These are phyloP conservation scores for Orthonychiurus folsomi DNA, from an alignment of 2,888 invertebrate species.

Conservation along the genomic window DNA sequence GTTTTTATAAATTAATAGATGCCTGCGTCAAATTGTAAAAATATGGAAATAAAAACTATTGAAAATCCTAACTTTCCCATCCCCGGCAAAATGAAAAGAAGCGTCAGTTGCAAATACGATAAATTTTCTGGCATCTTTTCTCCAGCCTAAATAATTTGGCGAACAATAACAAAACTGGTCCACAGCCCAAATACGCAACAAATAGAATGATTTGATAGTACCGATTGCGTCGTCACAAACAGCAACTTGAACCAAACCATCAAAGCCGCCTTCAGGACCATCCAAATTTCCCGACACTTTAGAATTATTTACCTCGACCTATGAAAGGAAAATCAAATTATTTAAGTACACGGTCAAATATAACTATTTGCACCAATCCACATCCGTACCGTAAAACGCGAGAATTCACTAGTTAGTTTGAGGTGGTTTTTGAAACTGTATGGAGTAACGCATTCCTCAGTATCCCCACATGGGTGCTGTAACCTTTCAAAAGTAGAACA, in stretches of 20 bases:
- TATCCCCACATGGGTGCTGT: constrained; percentile 43
- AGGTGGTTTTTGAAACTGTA: constrained; percentile 54
- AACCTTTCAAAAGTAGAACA: too few species aligned
- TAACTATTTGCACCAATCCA: not conserved
- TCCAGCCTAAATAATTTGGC: constrained; percentile 82
- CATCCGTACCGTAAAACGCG: constrained; percentile 45
- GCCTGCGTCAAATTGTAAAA: constrained; percentile 3
- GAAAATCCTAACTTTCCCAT: constrained; percentile 70
- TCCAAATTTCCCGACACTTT: constrained; percentile 93
- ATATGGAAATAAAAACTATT: constrained; percentile 5
- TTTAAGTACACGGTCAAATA: not conserved
- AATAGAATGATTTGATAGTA: not conserved
- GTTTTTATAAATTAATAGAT: constrained; percentile 41
- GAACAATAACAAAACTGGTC: too few species aligned
- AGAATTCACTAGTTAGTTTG: constrained; percentile 46
- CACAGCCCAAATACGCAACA: not conserved
- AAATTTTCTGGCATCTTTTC: constrained; percentile 80
- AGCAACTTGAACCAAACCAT: constrained; percentile 98
- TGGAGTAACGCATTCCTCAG: constrained; percentile 48
- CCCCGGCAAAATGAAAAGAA: constrained; percentile 99
- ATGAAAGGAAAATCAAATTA: constrained; percentile 20
- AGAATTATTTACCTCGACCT: constrained; percentile 67
- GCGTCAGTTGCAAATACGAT: constrained; percentile 91
- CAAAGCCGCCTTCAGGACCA: constrained; percentile 97
- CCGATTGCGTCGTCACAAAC: constrained; percentile 55